Conservation (phyloP, 2,113 vertebrate species). For the Channa argus region DNA sequence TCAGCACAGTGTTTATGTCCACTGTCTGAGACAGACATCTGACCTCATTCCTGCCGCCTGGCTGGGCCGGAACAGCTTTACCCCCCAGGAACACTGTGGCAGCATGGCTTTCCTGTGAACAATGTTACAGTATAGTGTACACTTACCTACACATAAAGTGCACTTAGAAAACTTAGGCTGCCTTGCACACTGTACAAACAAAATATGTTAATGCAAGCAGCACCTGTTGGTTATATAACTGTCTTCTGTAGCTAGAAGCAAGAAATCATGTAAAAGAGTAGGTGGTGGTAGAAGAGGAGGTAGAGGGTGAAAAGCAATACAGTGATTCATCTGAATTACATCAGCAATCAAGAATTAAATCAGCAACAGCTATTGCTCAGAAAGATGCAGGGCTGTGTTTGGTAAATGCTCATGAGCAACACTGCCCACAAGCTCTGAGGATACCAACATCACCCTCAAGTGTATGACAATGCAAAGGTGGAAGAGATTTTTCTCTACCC, state of each 20-base stretch:
- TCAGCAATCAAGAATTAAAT: slow-evolving; percentile 26
- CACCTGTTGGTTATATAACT: slow-evolving; percentile 61
- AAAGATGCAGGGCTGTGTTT: not conserved
- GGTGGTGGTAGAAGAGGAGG: slow-evolving; percentile 41
- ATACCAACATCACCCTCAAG: slow-evolving; percentile 13
- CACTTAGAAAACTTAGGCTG: not conserved
- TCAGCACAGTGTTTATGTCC: slow-evolving; percentile 72
- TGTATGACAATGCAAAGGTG: slow-evolving; percentile 23
- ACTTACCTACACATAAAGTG: not conserved
- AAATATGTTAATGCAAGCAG: slow-evolving; percentile 4
- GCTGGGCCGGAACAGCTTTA: slow-evolving; percentile 54
- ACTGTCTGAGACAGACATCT: slow-evolving; percentile 72
- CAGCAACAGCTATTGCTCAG: not conserved
- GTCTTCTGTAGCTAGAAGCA: slow-evolving; percentile 14
- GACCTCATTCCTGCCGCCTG: slow-evolving; percentile 74
- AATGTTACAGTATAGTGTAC: slow-evolving; percentile 3
- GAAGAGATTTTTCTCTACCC: slow-evolving; percentile 12
- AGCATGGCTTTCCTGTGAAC: slow-evolving; percentile 20
- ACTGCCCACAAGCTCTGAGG: not conserved
- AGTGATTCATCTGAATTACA: slow-evolving; percentile 43
- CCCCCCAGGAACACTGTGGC: slow-evolving; percentile 14
- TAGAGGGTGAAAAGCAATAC: slow-evolving; percentile 18
- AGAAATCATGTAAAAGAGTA: slow-evolving; percentile 11
- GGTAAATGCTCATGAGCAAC: slow-evolving; percentile 26
- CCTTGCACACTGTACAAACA: not conserved